Evolutionary conservation across 1,140 invertebrate species (phyloP), one percentile per base, ranked within the genome.

Genomic region (Littorina saxatilis): DNA sequence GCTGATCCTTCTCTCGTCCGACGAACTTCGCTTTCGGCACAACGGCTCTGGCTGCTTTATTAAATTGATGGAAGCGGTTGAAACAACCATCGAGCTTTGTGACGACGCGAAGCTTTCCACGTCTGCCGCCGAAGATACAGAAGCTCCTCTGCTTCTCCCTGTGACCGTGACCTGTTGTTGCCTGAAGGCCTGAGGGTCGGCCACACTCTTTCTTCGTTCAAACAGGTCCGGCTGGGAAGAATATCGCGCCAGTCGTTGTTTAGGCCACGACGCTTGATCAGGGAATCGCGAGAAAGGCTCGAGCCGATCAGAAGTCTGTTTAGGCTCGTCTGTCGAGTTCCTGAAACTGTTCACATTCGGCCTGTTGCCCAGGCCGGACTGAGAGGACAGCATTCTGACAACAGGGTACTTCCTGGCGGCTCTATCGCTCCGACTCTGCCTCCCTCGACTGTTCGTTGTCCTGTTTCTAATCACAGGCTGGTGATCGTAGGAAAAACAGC

Each of bases 31-130:
- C 37, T 78, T 63, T 4, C 52, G 40, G 39, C 32, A 35, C 15
- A 61, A 17, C 3, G 47, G 35, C n/a, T 27, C 2, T 11, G 32
- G 29, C n/a, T 63, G 76, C 76, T 29, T 66, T 27, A 23, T 63
- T 39, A 78, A 39, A n/a, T 58, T 32, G 1, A 78, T 78, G 58
- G 76, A 39, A 1, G 76, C 76, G 3, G 76, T 78, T 32, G 76
- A 78, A 23, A 78, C 76, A 17, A 78, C 35, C 7, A 55, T 55
- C 50, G 29, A 58, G 7, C 32, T 50, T 0, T 0, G 74, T 0
- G 32, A n/a, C 4, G 76, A 39, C 13, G n/a, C 17, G 52, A 13
- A 7, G 17, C 13, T 23, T 2, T n/a, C 37, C 3, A 37, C 20
- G 7, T 1, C 39, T 11, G 17, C 40, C 3, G 11, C 7, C 17